Percentiles rank a stretch among this genome's conserved stretches.
Conservation (phyloP, 1,140 invertebrate genomes). For the Bombus confusus region DNA sequence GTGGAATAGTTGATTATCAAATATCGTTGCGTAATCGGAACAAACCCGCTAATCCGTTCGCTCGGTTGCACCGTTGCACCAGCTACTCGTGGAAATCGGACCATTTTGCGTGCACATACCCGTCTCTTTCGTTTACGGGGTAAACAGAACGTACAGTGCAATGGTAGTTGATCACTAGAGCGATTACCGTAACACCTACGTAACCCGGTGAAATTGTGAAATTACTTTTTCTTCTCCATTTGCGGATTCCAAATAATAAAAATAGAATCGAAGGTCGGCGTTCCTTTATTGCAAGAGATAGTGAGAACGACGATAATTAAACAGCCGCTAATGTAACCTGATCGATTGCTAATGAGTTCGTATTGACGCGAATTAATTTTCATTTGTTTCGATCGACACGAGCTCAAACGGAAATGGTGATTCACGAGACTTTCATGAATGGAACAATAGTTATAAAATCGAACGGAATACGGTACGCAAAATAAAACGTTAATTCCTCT, state of each 20-base stretch:
- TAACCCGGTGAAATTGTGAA: conserved; percentile 32
- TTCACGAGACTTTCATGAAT: not conserved
- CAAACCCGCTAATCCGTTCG: conserved; percentile 15
- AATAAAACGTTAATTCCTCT: not conserved
- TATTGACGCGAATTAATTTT: not conserved
- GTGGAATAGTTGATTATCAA: conserved; percentile 16
- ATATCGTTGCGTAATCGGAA: conserved; percentile 27
- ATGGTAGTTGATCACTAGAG: not conserved
- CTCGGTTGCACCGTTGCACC: conserved; percentile 24
- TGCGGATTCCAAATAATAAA: not conserved
- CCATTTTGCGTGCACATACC: conserved; percentile 1
- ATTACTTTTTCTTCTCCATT: conserved; percentile 15
- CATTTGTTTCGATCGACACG: not conserved
- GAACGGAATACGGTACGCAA: not conserved
- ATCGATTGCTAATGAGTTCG: no score
- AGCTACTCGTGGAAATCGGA: conserved; percentile 26
- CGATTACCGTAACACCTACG: conserved; percentile 16
- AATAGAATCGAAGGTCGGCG: conserved; percentile 8
- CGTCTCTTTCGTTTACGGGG: not conserved
- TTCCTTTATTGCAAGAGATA: not conserved
- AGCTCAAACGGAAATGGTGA: not conserved
- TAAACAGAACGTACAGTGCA: not conserved
- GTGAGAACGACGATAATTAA: no score
- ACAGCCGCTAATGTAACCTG: no score
- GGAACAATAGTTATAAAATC: not conserved